Conservation (phyloP, 1,140 invertebrate species). For the Aphaenogaster floridana region DNA sequence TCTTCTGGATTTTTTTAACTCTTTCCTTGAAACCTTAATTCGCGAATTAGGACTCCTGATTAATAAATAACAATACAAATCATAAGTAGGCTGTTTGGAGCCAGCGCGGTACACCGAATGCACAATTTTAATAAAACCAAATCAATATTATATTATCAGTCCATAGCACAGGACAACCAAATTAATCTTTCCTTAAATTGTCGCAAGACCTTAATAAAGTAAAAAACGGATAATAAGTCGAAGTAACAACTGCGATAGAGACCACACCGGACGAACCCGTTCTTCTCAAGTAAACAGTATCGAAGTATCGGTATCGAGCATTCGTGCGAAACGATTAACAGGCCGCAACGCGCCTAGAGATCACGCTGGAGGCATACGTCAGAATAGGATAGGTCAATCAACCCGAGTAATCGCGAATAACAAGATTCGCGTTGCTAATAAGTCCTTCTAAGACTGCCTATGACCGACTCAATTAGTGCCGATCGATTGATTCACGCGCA, state of each 20-base stretch:
- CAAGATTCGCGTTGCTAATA: conserved; percentile 40
- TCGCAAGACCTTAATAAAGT: neutral
- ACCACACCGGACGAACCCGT: conserved; percentile 49
- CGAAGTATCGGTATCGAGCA: conserved; percentile 80
- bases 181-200: no score
- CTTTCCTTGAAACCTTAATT: neutral
- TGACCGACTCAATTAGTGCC: conserved; percentile 56
- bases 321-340: conserved; percentile 83
- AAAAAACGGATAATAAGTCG: conserved; percentile 20
- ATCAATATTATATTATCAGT: no score
- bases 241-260: conserved; percentile 2
- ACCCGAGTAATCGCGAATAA: conserved; percentile 66
- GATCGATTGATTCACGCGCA: conserved; percentile 10
- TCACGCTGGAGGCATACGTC: conserved; percentile 60
- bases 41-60: no score
- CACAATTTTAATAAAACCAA: no score
- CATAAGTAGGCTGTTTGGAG: no score
- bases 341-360: conserved; percentile 79
- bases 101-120: no score
- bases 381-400: conserved; percentile 74
- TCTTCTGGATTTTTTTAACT: neutral
- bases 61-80: no score
- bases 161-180: no score
- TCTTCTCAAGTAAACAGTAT: conserved; percentile 30
- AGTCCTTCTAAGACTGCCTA: conserved; percentile 28